Conservation (phyloP, 2,113 vertebrate species). For the Empidonax traillii region DNA sequence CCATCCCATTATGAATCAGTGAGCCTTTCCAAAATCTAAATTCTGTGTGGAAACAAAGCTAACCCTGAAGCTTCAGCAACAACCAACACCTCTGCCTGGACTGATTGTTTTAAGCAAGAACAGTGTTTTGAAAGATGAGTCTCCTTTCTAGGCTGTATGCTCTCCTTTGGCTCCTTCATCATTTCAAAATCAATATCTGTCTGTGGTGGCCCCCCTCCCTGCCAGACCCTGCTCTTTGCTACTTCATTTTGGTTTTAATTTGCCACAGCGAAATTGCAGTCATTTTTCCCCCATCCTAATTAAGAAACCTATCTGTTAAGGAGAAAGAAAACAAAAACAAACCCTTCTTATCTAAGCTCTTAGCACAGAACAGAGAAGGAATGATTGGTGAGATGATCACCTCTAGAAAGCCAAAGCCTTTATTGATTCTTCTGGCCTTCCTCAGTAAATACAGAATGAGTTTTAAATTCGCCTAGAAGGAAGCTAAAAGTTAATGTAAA, state of each 20-base stretch:
- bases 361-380: not conserved
- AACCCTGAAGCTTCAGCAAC: not conserved
- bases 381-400: constrained; percentile 52
- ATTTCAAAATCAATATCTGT: constrained; percentile 60
- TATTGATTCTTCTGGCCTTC: constrained; percentile 38
- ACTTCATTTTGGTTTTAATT: constrained; percentile 68
- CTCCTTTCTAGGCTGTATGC: not conserved
- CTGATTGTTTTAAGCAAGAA: constrained; percentile 38
- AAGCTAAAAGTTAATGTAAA: constrained; percentile 2
- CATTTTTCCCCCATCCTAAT: constrained; percentile 43
- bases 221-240: constrained; percentile 40
- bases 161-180: constrained; percentile 20
- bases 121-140: constrained; percentile 48
- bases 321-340: constrained; percentile 29
- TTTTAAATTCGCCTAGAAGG: constrained; percentile 23
- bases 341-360: constrained; percentile 42
- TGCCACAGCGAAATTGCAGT: constrained; percentile 52
- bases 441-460: constrained; percentile 26
- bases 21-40: not conserved
- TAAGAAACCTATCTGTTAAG: constrained; percentile 53
- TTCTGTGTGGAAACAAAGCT: constrained; percentile 12
- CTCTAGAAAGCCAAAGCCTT: constrained; percentile 31
- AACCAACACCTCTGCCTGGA: not conserved
- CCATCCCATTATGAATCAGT: not conserved
- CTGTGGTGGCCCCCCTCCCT: not conserved